phyloP scores from a whole-genome alignment of 1,140 invertebrate genomes.

The Drosophila leontia region DNA sequence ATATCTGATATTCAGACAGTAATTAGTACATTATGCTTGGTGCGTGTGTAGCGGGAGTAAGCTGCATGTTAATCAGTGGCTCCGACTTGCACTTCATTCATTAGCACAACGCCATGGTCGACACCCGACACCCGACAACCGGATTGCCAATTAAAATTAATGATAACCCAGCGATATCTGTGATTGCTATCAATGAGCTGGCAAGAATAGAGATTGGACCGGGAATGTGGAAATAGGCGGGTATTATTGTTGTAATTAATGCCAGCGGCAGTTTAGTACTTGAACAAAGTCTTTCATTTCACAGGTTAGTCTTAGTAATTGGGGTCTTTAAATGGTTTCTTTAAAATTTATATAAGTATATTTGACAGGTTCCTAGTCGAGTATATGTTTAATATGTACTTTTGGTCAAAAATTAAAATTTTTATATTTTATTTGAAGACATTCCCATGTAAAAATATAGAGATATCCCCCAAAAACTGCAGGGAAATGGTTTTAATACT shows the following conservation, averaged over 20 bases:
- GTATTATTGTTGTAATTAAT: conserved; percentile 14
- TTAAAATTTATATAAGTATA: too few species aligned
- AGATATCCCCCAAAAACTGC: too few species aligned
- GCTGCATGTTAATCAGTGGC: conserved; percentile 41
- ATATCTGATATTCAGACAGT: background rate
- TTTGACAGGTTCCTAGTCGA: background rate
- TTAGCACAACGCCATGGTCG: conserved; percentile 23
- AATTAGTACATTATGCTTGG: conserved; percentile 28
- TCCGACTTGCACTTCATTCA: conserved; percentile 42
- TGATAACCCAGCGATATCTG: conserved; percentile 22
- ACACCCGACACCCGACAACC: conserved; percentile 13
- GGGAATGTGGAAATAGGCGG: background rate
- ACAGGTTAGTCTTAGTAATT: background rate
- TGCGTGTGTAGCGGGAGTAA: conserved; percentile 34
- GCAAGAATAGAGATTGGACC: background rate
- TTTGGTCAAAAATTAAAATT: background rate
- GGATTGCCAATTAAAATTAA: conserved; percentile 45
- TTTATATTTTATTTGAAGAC: background rate
- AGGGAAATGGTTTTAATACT: too few species aligned
- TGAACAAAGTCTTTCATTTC: too few species aligned
- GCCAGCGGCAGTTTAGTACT: background rate
- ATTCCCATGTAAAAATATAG: background rate
- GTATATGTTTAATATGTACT: background rate
- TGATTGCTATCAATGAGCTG: conserved; percentile 21
- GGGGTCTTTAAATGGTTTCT: too few species aligned